A percentile compares a stretch with the other conserved stretches of the same genome.
phyloP scores from a whole-genome alignment of 2,888 invertebrate genomes.

The Rhimphoctona megacephalus region DNA sequence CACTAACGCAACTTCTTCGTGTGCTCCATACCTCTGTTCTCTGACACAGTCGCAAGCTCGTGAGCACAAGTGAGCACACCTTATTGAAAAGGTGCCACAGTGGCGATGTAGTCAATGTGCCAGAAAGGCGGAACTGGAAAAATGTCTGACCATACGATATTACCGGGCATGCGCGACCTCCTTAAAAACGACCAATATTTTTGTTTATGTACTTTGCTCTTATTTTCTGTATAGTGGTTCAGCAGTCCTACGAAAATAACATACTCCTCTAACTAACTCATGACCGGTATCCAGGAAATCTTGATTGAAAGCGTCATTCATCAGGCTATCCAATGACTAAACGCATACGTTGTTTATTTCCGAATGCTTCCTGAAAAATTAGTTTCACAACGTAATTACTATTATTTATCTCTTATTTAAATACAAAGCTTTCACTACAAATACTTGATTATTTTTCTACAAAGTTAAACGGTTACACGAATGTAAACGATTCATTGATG shows the following conservation, averaged over 20 bases:
- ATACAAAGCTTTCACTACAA: background rate
- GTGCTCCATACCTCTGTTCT: slow-evolving; percentile 37
- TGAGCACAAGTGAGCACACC: slow-evolving; percentile 40
- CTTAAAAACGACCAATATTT: slow-evolving; percentile 18
- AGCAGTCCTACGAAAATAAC: background rate
- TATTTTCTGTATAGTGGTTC: background rate
- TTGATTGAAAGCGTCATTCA: background rate
- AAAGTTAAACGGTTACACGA: background rate
- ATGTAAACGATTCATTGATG: slow-evolving; percentile 17
- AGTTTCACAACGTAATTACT: background rate
- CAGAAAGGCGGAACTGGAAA: slow-evolving; percentile 55
- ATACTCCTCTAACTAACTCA: background rate
- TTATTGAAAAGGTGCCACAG: slow-evolving; percentile 67
- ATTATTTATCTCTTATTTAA: background rate
- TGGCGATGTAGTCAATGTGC: slow-evolving; percentile 13
- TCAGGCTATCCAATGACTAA: background rate
- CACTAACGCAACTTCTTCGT: slow-evolving; percentile 22
- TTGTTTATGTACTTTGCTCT: background rate
- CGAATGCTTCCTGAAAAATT: background rate
- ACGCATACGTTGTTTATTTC: background rate
- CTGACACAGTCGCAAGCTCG: slow-evolving; percentile 35
- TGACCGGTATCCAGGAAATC: background rate
- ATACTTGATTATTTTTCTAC: background rate
- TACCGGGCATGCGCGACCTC: slow-evolving; percentile 40
- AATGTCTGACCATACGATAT: slow-evolving; percentile 37